Conservation (phyloP, 2,113 vertebrate species). For the Haemorhous mexicanus region DNA sequence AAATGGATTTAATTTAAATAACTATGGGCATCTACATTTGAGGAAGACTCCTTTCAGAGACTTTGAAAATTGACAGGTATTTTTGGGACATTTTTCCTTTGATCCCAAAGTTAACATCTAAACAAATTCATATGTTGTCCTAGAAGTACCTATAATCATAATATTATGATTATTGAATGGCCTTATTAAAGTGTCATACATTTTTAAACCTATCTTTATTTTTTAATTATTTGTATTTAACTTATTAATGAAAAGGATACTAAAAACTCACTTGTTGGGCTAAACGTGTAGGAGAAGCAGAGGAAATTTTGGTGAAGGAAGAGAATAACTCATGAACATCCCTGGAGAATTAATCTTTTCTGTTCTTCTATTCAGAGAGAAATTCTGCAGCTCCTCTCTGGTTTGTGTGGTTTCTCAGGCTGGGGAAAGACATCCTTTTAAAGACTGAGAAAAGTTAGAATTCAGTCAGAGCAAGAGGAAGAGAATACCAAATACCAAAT, state of each 20-base stretch:
- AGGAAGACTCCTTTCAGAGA: neutral
- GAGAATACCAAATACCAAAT: neutral
- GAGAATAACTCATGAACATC: neutral
- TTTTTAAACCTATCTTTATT: neutral
- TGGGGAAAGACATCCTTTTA: neutral
- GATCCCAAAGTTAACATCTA: neutral
- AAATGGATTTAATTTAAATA: neutral
- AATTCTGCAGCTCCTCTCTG: neutral
- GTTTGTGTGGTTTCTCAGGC: neutral
- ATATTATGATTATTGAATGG: neutral
- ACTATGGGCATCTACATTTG: neutral
- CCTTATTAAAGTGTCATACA: neutral
- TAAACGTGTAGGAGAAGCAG: neutral
- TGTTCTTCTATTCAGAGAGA: neutral
- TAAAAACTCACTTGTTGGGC: neutral
- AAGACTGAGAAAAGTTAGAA: neutral
- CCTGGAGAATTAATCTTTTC: neutral
- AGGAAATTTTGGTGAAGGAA: neutral
- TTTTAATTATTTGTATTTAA: neutral
- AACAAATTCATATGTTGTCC: neutral
- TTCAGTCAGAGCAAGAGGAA: neutral
- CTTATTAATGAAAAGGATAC: neutral
- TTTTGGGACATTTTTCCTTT: neutral
- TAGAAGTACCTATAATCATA: neutral
- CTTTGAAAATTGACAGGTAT: neutral